A percentile compares a stretch with the other conserved stretches of the same genome.
phyloP scores from a whole-genome alignment of 2,888 invertebrate genomes.

The Ditylenchus weischeri region DNA sequence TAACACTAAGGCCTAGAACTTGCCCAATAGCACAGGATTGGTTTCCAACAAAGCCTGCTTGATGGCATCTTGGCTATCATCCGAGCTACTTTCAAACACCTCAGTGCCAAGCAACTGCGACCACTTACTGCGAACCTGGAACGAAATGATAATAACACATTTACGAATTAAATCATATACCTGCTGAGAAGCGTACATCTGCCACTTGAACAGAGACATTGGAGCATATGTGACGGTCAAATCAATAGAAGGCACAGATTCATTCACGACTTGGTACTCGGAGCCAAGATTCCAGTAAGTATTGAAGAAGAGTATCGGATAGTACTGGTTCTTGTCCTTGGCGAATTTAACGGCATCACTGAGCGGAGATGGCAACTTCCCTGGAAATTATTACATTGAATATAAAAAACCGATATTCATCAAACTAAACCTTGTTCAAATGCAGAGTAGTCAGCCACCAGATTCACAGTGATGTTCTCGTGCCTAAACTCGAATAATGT shows the following conservation, averaged over 20 bases:
- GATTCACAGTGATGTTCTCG: constrained; percentile 90
- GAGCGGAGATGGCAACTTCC: constrained; percentile 39
- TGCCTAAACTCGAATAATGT: constrained; percentile 63
- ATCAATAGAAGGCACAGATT: constrained; percentile 67
- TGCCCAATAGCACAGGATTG: constrained; percentile 84
- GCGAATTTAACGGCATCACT: constrained; percentile 61
- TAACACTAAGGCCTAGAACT: neutral
- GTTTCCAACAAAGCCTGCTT: constrained; percentile 90
- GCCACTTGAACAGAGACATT: constrained; percentile 93
- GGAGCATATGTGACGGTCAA: constrained; percentile 69
- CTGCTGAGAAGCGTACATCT: constrained; percentile 91
- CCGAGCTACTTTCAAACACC: constrained; percentile 62
- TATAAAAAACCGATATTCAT: neutral
- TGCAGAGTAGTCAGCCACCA: constrained; percentile 89
- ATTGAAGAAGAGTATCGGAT: constrained; percentile 88
- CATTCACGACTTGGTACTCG: constrained; percentile 74
- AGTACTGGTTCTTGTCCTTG: constrained; percentile 79
- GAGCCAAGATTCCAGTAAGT: constrained; percentile 97
- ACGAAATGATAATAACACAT: neutral
- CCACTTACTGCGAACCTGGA: constrained; percentile 54
- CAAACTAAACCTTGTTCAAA: constrained; percentile 75
- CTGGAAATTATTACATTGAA: constrained; percentile 19
- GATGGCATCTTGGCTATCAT: constrained; percentile 67
- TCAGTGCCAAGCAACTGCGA: constrained; percentile 46
- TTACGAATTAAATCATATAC: constrained; percentile 21